Conservation (phyloP, 2,888 invertebrate genomes). For the Homarus gammarus region DNA sequence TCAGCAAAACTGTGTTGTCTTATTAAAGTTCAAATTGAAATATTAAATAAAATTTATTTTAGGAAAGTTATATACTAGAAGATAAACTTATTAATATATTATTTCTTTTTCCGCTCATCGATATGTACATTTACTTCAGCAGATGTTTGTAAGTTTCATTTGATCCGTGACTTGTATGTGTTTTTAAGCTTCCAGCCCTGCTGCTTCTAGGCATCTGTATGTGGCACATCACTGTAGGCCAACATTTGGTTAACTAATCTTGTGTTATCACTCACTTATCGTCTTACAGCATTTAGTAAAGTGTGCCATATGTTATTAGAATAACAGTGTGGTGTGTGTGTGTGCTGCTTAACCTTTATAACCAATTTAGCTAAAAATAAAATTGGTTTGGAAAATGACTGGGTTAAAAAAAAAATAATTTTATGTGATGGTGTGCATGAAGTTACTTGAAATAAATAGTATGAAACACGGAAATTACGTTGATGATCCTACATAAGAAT, state of each 20-base stretch:
- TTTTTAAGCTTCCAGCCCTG: conserved; percentile 6
- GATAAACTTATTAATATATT: background rate
- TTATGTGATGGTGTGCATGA: too few relatives aligned
- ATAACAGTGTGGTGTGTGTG: background rate
- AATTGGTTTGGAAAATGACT: background rate
- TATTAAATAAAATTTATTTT: too few relatives aligned
- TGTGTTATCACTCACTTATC: background rate
- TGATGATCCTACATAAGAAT: too few relatives aligned
- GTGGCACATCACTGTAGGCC: background rate
- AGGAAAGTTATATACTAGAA: background rate
- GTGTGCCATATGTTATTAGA: background rate
- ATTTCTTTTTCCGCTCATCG: background rate
- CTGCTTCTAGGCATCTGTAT: background rate
- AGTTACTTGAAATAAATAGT: too few relatives aligned
- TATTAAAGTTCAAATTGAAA: too few relatives aligned
- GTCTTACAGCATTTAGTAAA: background rate
- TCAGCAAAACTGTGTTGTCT: too few relatives aligned
- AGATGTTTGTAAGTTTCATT: conserved; percentile 48
- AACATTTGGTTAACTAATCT: background rate
- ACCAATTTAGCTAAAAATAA: background rate
- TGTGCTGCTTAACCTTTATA: background rate
- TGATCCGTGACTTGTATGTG: background rate
- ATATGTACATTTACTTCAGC: conserved; percentile 28
- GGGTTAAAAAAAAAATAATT: too few relatives aligned
- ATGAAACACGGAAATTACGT: too few relatives aligned